Percentiles rank a stretch among this genome's conserved stretches.
Conservation (phyloP, 1,140 invertebrate species). For the Caerostris darwini region DNA sequence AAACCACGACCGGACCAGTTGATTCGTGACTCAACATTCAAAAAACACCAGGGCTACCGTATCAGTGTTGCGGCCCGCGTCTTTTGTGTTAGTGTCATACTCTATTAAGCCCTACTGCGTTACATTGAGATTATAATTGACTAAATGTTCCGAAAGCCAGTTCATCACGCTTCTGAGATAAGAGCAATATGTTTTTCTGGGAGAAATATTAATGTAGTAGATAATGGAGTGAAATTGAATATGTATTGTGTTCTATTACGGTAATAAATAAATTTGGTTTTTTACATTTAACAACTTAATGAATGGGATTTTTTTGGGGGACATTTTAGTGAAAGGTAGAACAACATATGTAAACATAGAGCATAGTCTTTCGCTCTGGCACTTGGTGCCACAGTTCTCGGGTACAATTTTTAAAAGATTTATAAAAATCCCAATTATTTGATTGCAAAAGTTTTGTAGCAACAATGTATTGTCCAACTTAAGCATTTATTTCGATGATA, state of each 20-base stretch:
- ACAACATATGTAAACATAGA: too few relatives aligned
- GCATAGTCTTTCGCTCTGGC: too few relatives aligned
- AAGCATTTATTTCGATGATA: too few relatives aligned
- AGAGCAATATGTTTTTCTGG: background rate
- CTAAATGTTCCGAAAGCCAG: background rate
- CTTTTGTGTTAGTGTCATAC: constrained; percentile 30
- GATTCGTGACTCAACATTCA: background rate
- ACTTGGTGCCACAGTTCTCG: too few relatives aligned
- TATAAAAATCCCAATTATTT: too few relatives aligned
- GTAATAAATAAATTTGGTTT: too few relatives aligned
- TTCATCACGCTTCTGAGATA: constrained; percentile 19
- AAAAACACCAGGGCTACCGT: background rate
- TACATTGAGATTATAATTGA: constrained; percentile 57
- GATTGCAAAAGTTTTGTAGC: too few relatives aligned
- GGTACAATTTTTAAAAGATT: too few relatives aligned
- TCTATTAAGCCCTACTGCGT: constrained; percentile 5
- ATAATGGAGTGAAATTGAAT: background rate
- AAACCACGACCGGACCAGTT: background rate
- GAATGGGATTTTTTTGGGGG: too few relatives aligned
- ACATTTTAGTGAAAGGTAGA: too few relatives aligned
- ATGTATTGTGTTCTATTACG: background rate
- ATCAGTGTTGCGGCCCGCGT: constrained; percentile 19
- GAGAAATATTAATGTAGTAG: background rate
- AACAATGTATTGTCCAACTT: too few relatives aligned
- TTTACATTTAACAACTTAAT: too few relatives aligned